phyloP scores from a whole-genome alignment of 2,888 invertebrate species.

The Chymomyza amoena region DNA sequence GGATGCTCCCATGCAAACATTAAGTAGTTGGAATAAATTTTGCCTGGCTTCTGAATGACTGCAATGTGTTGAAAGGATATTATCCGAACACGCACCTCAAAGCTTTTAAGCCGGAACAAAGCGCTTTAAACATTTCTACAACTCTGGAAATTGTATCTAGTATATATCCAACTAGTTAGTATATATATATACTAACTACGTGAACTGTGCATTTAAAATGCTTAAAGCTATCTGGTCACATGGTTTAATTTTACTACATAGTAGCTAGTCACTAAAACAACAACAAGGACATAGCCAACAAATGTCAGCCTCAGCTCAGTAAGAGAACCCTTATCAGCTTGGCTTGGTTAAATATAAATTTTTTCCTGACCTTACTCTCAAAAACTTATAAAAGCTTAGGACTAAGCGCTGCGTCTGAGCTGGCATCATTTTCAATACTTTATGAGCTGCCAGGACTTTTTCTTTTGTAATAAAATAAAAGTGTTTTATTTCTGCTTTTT shows the following conservation, averaged over 20 bases:
- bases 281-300: neutral
- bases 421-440: conserved; percentile 11
- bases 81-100: neutral
- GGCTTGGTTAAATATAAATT: too few relatives aligned
- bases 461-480: conserved; percentile 2
- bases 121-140: neutral
- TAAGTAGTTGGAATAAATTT: neutral
- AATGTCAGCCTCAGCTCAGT: neutral
- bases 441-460: conserved; percentile 13
- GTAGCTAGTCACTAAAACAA: too few relatives aligned
- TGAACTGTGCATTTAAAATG: conserved; percentile 18
- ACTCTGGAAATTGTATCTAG: neutral
- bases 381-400: neutral
- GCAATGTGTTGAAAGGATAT: neutral
- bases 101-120: neutral
- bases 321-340: neutral
- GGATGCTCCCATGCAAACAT: neutral
- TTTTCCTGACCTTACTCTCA: conserved; percentile 41
- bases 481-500: neutral
- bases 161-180: neutral
- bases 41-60: neutral
- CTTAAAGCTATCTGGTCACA: neutral
- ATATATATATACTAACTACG: too few relatives aligned
- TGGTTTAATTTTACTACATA: neutral
- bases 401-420: neutral